Evolutionary conservation across 2,113 vertebrate species (phyloP).

Genomic region (Amazona vittata): DNA sequence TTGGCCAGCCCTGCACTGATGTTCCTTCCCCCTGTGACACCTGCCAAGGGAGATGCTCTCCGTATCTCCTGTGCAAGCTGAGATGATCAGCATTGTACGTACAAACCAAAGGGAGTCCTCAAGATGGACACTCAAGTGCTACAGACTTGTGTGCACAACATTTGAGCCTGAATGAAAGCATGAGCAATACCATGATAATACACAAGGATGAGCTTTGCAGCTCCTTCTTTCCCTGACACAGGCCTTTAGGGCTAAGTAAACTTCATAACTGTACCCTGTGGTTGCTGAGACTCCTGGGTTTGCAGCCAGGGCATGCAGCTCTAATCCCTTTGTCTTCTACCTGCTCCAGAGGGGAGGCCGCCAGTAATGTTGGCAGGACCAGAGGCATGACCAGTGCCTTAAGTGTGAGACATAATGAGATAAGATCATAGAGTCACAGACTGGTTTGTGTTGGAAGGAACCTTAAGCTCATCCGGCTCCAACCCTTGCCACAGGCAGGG

Average conservation of each 20-base stretch:
- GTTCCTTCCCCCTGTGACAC: background rate
- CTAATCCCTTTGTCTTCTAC: background rate
- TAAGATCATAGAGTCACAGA: background rate
- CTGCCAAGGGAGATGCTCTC: background rate
- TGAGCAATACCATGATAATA: background rate
- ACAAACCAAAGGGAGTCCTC: background rate
- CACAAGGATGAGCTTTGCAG: background rate
- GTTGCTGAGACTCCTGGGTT: background rate
- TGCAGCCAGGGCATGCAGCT: rapidly evolving
- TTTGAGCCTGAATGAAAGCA: background rate
- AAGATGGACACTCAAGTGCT: background rate
- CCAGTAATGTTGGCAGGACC: background rate
- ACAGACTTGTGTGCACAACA: no score
- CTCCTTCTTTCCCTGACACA: background rate
- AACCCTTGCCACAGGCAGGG: background rate
- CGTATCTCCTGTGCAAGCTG: background rate
- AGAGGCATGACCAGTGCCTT: background rate
- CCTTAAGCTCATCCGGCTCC: background rate
- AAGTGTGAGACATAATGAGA: background rate
- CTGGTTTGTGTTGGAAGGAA: background rate
- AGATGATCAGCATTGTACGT: background rate
- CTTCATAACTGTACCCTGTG: background rate
- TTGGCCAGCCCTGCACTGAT: background rate
- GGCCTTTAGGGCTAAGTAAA: background rate
- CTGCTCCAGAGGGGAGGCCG: background rate